Evolutionary conservation across 2,113 vertebrate species (phyloP).

Genomic region (Malurus cyaneus): DNA sequence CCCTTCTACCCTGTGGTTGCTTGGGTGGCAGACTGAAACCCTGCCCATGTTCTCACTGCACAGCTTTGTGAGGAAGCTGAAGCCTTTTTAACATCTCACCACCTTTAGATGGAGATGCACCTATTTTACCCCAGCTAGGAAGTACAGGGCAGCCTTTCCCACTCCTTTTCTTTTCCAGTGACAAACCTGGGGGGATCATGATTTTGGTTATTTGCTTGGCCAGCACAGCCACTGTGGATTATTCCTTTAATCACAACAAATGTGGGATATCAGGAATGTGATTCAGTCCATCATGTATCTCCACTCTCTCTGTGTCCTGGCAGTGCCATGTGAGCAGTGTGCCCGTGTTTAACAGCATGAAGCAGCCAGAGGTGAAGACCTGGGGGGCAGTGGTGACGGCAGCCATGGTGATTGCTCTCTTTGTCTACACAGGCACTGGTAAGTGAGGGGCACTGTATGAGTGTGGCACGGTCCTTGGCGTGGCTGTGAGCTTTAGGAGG

Average conservation of each 20-base stretch:
- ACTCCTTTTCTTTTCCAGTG: not conserved
- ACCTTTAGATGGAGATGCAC: not conserved
- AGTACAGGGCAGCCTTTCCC: not conserved
- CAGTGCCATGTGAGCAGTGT: constrained; percentile 96
- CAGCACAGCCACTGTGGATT: too few species aligned
- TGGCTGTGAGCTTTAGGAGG: not conserved
- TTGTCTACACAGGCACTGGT: constrained; percentile 96
- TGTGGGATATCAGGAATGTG: accelerated
- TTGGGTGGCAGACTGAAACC: not conserved
- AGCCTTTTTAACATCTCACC: not conserved
- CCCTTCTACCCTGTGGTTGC: not conserved
- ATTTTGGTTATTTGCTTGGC: too few species aligned
- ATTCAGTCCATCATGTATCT: not conserved
- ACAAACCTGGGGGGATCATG: not conserved
- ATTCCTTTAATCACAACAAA: not conserved
- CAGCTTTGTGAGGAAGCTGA: not conserved
- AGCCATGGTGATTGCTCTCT: constrained; percentile 92
- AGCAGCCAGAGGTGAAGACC: constrained; percentile 79
- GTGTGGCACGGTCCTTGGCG: not conserved
- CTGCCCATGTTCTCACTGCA: not conserved
- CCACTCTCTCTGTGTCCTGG: not conserved
- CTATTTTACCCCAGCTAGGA: not conserved
- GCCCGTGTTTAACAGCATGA: constrained; percentile 96
- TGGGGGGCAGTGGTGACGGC: constrained; percentile 90
- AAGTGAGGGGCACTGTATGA: accelerated